Evolutionary conservation across 2,888 invertebrate genomes (phyloP), one percentile per base, ranked within the genome.

Genomic region (Epsilonema sp.): DNA sequence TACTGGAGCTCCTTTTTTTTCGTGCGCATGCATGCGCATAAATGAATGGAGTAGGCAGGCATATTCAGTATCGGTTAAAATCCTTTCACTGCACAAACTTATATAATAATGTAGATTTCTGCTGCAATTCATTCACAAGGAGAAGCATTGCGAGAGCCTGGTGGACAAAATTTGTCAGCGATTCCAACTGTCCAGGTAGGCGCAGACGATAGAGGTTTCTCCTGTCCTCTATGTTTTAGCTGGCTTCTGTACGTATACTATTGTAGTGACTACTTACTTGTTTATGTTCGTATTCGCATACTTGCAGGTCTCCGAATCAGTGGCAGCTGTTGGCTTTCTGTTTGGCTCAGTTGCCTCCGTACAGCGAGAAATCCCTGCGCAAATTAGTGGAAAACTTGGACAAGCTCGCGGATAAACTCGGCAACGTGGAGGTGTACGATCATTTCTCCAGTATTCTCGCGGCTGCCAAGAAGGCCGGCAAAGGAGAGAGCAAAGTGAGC

Each of bases 121-220:
- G 53, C 77, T 86, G 56, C 74, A 76, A 3, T 74, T 86, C 0
- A 79, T 90, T 48, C 81, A 83, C 62, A 89, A 86, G 65, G 85
- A 86, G 62, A 77, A 80, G 23, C 85, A 87, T 64, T 78, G 82
- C 65, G 90, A 90, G 65, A 79, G 79, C 36, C 70, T 92, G 43
- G 79, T 90, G 13, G 89, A 89, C 59, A 85, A 90, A 63, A 71
- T 92, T 24, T 87, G 87, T 59, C 75, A 79, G 47, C 76, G 90
- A 46, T 82, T 87, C 63, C 76, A 78, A 54, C 70, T 79, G 2
- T 78, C 82, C 2, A 62, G 61, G 67, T 69, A 56, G 47, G 40
- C n/a, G n/a, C n/a, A n/a, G n/a, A n/a, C n/a, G n/a, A n/a, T n/a
- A n/a, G n/a, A n/a, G n/a, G n/a, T n/a, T n/a, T n/a, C n/a, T n/a